Base-by-base conservation (phyloP, 2,113 vertebrate species). In the Pimephales promelas region DNA sequence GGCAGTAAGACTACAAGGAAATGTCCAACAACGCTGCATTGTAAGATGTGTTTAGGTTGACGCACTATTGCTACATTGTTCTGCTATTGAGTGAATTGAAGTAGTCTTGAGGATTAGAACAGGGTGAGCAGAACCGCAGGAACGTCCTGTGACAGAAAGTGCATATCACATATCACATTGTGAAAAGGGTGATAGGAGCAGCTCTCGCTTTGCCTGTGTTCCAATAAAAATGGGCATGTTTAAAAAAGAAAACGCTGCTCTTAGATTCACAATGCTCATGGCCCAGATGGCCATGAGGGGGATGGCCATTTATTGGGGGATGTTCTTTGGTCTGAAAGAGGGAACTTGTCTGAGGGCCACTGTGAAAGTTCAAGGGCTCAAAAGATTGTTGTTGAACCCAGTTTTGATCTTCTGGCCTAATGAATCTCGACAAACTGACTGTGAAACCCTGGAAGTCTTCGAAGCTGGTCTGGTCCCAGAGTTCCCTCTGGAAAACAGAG, bases 51-150 rank as follows among this genome's bases (percentile, higher is more conserved):
- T 73, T 73, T 49, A 56, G 10, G 26, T 73, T 45, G 71, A 28
- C 13, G 8, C 16, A 70, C 71, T 56, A 40, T 71, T 36, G 64
- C 49, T 36, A 52, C 57, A 56, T 85, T 81, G 79, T 75, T 74
- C 57, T 28, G 36, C 49, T 18, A 28, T 34, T 66, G 79, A 28
- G 66, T 61, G 54, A 79, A 83, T 22, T 83, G 49, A 70, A 79
- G 47, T 47, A 52, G 16, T 18, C 61, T 45, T 31, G 59, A 71
- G 54, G 62, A 31, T 45, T 24, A 76, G 54, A 78, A 26, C 79
- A 76, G 24, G 18, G 24, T 72, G 57, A 72, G n/a, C 40, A 71
- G 64, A 34, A 72, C 49, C 18, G 4, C 14, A 22, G 57, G 52
- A 40, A 47, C 24, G 6, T 62, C 18, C 73, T 83, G 73, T 49